These are phyloP conservation scores for Hyla sarda DNA, from an alignment of 2,113 vertebrate species.

Conservation along the genomic window DNA sequence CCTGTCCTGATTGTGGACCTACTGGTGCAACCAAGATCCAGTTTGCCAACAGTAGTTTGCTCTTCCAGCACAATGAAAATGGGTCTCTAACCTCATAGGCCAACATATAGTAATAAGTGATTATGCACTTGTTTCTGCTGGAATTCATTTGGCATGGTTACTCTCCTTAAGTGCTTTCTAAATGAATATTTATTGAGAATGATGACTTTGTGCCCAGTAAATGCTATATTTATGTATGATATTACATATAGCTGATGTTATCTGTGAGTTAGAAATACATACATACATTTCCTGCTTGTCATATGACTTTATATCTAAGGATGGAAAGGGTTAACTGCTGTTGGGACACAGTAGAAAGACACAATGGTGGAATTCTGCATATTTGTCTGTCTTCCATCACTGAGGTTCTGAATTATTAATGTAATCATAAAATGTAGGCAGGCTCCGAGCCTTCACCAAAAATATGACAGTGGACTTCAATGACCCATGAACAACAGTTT, in stretches of 20 bases:
- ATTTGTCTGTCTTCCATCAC: not conserved
- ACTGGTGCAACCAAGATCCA: too few species aligned
- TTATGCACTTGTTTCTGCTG: not conserved
- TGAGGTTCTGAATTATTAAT: not conserved
- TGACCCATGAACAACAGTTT: not conserved
- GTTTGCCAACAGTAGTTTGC: too few species aligned
- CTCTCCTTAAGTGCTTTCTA: not conserved
- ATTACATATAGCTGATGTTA: not conserved
- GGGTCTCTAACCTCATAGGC: not conserved
- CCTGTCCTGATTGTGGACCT: too few species aligned
- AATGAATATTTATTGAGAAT: conserved; percentile 7
- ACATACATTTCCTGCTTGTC: not conserved
- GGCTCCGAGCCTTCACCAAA: not conserved
- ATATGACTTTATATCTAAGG: not conserved
- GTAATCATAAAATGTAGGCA: not conserved
- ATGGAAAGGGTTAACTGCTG: not conserved
- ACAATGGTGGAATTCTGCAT: not conserved
- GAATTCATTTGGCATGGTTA: not conserved
- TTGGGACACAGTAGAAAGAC: not conserved
- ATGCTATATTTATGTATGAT: not conserved
- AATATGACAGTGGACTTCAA: not conserved
- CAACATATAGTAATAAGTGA: not conserved
- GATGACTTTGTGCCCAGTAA: not conserved
- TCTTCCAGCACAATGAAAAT: not conserved
- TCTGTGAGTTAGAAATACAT: not conserved